Evolutionary conservation across 2,113 vertebrate genomes (phyloP).

Genomic region (Phrynosoma blainvillii): DNA sequence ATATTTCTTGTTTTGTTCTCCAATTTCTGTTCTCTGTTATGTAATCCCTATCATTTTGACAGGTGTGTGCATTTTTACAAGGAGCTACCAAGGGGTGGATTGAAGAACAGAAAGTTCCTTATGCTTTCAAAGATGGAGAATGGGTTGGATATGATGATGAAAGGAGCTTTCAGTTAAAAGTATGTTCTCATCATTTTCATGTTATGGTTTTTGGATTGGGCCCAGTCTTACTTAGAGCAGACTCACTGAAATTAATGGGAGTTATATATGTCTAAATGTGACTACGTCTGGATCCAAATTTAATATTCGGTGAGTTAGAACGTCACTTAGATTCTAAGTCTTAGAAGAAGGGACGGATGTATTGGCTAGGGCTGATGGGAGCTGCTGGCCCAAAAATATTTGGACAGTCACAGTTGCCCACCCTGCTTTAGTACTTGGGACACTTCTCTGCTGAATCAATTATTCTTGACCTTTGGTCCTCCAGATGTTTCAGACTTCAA

Average conservation of each 20-base stretch:
- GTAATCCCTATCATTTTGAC: neutral
- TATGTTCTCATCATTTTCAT: conserved; percentile 26
- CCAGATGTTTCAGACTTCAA: too few relatives aligned
- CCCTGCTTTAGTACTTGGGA: neutral
- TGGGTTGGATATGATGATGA: conserved; percentile 76
- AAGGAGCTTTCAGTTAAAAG: conserved; percentile 74
- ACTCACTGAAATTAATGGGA: neutral
- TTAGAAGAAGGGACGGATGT: too few relatives aligned
- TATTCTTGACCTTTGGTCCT: too few relatives aligned
- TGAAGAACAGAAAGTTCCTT: conserved; percentile 69
- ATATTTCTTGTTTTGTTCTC: neutral
- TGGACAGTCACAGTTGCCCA: too few relatives aligned
- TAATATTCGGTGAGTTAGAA: neutral
- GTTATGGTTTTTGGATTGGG: neutral
- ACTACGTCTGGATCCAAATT: neutral
- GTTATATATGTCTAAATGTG: neutral
- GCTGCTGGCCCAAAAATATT: too few relatives aligned
- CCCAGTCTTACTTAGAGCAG: neutral
- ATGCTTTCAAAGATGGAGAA: conserved; percentile 60
- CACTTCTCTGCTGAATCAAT: neutral
- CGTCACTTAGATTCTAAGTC: too few relatives aligned
- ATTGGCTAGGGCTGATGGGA: too few relatives aligned
- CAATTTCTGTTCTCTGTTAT: neutral
- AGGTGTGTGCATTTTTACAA: conserved; percentile 76
- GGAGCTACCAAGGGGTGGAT: conserved; percentile 73